Conservation (phyloP, 2,113 vertebrate species). For the Tupaia chinensis region DNA sequence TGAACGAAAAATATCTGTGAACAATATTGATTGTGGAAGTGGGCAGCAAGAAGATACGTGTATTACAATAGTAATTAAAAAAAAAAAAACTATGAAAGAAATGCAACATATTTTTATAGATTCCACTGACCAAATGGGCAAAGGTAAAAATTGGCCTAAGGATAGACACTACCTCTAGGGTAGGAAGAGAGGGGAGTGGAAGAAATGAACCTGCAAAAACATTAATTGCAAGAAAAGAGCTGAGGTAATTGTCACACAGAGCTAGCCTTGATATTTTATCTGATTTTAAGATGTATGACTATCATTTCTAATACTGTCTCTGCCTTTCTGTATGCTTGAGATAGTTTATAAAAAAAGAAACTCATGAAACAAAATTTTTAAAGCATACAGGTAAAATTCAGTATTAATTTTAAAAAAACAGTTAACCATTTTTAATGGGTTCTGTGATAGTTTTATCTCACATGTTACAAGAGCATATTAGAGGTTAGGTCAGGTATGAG, state of each 20-base stretch:
- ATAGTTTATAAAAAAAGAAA: neutral
- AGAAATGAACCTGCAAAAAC: neutral
- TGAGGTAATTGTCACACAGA: neutral
- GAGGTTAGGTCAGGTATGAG: neutral
- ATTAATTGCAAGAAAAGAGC: neutral
- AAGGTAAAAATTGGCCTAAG: neutral
- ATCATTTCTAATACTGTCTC: neutral
- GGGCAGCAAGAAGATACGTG: neutral
- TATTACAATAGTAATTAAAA: neutral
- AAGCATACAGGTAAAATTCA: neutral
- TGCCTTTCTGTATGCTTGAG: neutral
- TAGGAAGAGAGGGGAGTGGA: neutral
- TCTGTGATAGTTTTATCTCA: neutral
- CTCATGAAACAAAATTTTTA: neutral
- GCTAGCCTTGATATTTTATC: neutral
- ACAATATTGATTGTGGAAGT: neutral
- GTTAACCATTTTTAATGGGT: neutral
- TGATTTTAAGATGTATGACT: neutral
- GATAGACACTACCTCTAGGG: neutral
- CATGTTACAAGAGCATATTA: neutral
- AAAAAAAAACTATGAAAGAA: neutral
- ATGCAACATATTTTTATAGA: neutral
- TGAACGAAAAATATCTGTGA: neutral
- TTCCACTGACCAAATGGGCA: neutral
- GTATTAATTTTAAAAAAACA: neutral